Base-by-base conservation (phyloP, 2,113 vertebrate species). In the Thomomys bottae region DNA sequence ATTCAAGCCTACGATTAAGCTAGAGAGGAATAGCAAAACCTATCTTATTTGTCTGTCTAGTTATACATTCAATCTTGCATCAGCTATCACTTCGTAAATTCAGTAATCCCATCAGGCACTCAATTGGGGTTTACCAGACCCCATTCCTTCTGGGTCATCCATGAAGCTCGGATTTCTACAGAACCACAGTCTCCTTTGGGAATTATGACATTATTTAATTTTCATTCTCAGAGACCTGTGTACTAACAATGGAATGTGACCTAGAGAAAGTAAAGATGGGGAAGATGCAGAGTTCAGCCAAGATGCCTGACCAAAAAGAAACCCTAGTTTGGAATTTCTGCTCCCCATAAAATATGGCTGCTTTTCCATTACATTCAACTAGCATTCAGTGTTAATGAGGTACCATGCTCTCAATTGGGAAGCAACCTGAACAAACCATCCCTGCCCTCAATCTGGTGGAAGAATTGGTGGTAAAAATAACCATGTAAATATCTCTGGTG, bases 321-420 rank as follows among this genome's bases (percentile, higher is more conserved):
- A 92, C 2, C 26, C 12, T 57, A 72, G 26, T 26, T 93, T 94
- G 18, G 84, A 71, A 34, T 78, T 54, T 82, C 64, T 75, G 36
- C 38, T 73, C 23, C 30, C 7, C 30, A 12, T 72, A 61, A 87
- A 87, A 75, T 78, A 68, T 6, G 61, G 11, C 12, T 40, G 49
- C 21, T 73, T 87, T 76, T 78, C 49, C 89, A 68, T 87, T 78
- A 42, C 17, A 78, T 42, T 79, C 63, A 90, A 34, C 18, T 72
- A 81, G 23, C 42, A 45, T 42, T n/a, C 63, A 63, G 82, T n/a
- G 10, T 2, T 70, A 73, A 2, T 40, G 79, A 92, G 15, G 64
- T 70, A 21, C n/a, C 2, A 24, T 32, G 26, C 30, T 89, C 88
- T 64, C 1, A 59, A 26, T 0, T 70, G 42, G 38, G 36, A 85